Conservation (phyloP, 1,140 invertebrate genomes). For the Cecropterus lyciades region DNA sequence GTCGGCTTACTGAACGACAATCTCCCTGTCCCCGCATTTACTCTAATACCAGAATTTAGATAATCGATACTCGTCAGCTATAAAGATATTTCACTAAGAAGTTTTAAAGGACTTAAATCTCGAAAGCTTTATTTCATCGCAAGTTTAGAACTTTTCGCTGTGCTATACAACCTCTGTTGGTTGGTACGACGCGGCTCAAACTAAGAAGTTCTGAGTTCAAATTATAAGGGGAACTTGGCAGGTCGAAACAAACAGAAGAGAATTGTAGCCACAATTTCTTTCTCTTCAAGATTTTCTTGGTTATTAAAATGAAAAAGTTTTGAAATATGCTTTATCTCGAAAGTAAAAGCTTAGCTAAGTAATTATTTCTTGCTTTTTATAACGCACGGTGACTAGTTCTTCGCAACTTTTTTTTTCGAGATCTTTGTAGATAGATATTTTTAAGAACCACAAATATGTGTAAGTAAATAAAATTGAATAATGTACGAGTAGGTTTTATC, state of each 20-base stretch:
- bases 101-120: conserved; percentile 11
- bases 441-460: conserved; percentile 47
- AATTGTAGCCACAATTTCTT: conserved; percentile 26
- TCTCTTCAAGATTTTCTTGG: conserved; percentile 21
- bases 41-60: conserved; percentile 33
- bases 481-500: conserved; percentile 71
- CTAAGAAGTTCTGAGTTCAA: conserved; percentile 23
- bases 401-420: not conserved
- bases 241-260: conserved; percentile 27
- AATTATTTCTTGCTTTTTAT: conserved; percentile 7
- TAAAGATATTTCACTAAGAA: conserved; percentile 14
- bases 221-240: conserved; percentile 27
- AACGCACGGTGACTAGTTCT: not conserved
- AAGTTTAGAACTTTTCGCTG: conserved; percentile 16
- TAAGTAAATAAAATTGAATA: conserved; percentile 77
- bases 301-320: conserved; percentile 13
- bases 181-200: conserved; percentile 7
- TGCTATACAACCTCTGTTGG: conserved; percentile 19
- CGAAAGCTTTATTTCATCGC: conserved; percentile 11
- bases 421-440: not conserved
- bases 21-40: conserved; percentile 36
- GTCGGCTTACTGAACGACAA: conserved; percentile 52
- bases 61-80: conserved; percentile 24
- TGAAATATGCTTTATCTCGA: conserved; percentile 12
- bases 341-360: conserved; percentile 7